Evolutionary conservation across 2,888 invertebrate species (phyloP).

Genomic region (Aelia acuminata): DNA sequence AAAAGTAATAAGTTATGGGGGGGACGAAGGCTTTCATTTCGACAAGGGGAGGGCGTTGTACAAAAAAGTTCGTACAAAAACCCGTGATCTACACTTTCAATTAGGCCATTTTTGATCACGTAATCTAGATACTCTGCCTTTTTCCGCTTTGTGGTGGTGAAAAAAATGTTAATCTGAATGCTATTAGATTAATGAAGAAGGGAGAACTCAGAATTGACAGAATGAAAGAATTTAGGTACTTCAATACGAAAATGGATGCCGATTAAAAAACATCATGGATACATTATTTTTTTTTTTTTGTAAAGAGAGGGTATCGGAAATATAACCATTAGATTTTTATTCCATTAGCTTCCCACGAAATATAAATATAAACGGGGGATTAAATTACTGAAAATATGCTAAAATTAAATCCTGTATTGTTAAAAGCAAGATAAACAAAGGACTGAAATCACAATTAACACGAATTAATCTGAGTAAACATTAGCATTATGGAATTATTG

Average conservation of each 20-base stretch:
- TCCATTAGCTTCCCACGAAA: not conserved
- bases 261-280: not conserved
- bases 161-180: too few relatives aligned
- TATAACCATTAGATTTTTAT: not conserved
- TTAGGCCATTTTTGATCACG: too few relatives aligned
- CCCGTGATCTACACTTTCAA: too few relatives aligned
- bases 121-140: too few relatives aligned
- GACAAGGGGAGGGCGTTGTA: too few relatives aligned
- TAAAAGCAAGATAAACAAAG: not conserved
- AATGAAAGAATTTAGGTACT: not conserved
- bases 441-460: not conserved
- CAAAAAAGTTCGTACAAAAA: too few relatives aligned
- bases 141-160: too few relatives aligned
- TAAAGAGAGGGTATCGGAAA: not conserved
- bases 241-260: not conserved
- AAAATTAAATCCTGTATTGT: not conserved
- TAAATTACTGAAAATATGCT: not conserved
- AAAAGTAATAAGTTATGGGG: too few relatives aligned
- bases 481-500: not conserved
- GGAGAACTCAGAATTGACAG: too few relatives aligned
- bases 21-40: too few relatives aligned
- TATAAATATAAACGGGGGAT: not conserved
- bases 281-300: not conserved
- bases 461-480: not conserved
- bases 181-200: too few relatives aligned